Conservation (phyloP, 1,140 invertebrate genomes). For the Drosophila carrolli region DNA sequence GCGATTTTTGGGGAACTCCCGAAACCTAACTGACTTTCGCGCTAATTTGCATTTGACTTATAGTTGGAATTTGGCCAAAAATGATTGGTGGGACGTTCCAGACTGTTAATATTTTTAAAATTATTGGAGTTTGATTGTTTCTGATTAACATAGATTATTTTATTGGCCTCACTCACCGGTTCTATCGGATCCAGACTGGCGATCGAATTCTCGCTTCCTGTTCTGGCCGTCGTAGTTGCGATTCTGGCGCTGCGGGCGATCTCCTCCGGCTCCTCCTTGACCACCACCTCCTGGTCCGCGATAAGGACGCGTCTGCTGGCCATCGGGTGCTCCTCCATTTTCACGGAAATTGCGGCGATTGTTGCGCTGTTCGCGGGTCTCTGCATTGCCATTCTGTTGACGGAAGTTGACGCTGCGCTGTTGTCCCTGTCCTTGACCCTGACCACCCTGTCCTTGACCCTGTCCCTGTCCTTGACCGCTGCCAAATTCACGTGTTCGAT, state of each 20-base stretch:
- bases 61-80: no score
- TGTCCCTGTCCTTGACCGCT: slow-evolving; percentile 74
- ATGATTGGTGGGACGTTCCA: no score
- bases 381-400: slow-evolving; percentile 83
- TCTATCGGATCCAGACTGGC: slow-evolving; percentile 97
- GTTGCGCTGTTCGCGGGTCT: slow-evolving; percentile 90
- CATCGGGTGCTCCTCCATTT: slow-evolving; percentile 85
- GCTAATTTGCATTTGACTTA: no score
- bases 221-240: slow-evolving; percentile 88
- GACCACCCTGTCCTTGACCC: slow-evolving; percentile 66
- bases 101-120: not conserved
- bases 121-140: not conserved
- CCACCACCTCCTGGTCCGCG: slow-evolving; percentile 42
- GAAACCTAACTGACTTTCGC: no score
- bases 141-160: not conserved
- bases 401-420: slow-evolving; percentile 82
- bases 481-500: slow-evolving; percentile 75
- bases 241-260: slow-evolving; percentile 83
- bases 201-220: slow-evolving; percentile 95
- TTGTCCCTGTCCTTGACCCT: slow-evolving; percentile 59
- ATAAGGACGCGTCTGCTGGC: slow-evolving; percentile 85
- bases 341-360: slow-evolving; percentile 89
- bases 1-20: no score
- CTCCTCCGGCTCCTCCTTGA: slow-evolving; percentile 48
- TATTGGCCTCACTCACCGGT: slow-evolving; percentile 87